phyloP scores from a whole-genome alignment of 2,113 vertebrate species.

The Emydura subglobosa region DNA sequence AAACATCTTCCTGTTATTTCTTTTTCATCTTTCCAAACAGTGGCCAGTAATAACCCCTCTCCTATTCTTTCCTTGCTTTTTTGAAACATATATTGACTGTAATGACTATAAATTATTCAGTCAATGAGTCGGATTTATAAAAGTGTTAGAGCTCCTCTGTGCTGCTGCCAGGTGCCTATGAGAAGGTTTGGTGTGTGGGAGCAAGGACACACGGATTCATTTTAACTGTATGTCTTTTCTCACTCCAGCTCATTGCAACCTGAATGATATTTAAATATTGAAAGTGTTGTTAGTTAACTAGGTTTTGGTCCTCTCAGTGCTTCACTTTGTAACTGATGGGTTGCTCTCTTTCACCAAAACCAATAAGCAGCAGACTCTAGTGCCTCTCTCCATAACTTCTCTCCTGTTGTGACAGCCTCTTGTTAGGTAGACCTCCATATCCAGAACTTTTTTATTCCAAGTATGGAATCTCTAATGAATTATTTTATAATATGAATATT shows the following conservation, averaged over 20 bases:
- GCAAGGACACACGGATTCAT: neutral
- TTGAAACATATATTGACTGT: constrained; percentile 74
- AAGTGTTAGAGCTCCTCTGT: constrained; percentile 80
- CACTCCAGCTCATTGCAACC: neutral
- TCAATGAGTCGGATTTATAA: constrained; percentile 54
- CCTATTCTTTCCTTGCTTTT: constrained; percentile 73
- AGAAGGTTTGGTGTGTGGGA: constrained; percentile 46
- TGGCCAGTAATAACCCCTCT: constrained; percentile 75
- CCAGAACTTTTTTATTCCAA: neutral
- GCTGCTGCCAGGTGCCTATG: constrained; percentile 64
- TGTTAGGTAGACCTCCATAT: neutral
- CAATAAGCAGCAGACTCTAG: neutral
- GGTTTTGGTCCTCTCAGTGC: neutral
- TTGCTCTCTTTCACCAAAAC: neutral
- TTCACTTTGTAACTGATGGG: neutral
- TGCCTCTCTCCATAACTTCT: neutral
- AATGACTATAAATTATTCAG: constrained; percentile 70
- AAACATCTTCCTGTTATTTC: constrained; percentile 80
- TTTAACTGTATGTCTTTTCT: neutral
- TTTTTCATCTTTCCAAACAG: constrained; percentile 80
- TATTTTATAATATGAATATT: neutral
- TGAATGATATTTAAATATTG: neutral
- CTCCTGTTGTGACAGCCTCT: neutral
- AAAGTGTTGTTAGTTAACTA: neutral
- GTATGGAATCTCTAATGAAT: neutral